Conservation (phyloP, 2,888 invertebrate species). For the Norana najaformis region DNA sequence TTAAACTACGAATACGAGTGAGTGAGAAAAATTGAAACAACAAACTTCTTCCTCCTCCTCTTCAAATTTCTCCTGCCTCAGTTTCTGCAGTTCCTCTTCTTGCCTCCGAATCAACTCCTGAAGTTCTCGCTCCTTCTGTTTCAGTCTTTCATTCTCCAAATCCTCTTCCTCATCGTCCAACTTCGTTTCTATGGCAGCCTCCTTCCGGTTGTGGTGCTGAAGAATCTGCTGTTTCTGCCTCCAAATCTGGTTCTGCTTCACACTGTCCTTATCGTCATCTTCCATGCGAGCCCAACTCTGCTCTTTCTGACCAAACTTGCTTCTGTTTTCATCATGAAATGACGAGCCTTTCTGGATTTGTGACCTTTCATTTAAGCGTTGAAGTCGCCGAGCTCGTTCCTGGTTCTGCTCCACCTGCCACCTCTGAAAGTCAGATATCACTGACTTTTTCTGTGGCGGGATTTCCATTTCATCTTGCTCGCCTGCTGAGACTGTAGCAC, state of each 20-base stretch:
- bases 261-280: neutral
- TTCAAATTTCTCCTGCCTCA: neutral
- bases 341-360: slow-evolving; percentile 15
- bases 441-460: neutral
- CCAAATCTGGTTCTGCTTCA: neutral
- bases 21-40: neutral
- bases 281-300: neutral
- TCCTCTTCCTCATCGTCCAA: neutral
- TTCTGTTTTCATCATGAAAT: neutral
- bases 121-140: slow-evolving; percentile 7
- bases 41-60: neutral
- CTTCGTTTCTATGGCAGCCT: neutral
- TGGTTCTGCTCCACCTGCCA: slow-evolving; percentile 52
- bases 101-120: neutral
- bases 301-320: neutral
- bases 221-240: neutral
- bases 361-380: slow-evolving; percentile 45
- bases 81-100: neutral
- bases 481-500: too few species aligned
- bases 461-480: too few species aligned
- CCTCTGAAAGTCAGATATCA: slow-evolving; percentile 50
- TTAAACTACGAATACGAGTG: neutral
- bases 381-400: slow-evolving; percentile 30
- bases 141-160: slow-evolving; percentile 4
- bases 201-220: neutral